Percentiles rank a stretch among this genome's conserved stretches.
phyloP scores from a whole-genome alignment of 2,113 vertebrate genomes.

The Apteryx mantelli region DNA sequence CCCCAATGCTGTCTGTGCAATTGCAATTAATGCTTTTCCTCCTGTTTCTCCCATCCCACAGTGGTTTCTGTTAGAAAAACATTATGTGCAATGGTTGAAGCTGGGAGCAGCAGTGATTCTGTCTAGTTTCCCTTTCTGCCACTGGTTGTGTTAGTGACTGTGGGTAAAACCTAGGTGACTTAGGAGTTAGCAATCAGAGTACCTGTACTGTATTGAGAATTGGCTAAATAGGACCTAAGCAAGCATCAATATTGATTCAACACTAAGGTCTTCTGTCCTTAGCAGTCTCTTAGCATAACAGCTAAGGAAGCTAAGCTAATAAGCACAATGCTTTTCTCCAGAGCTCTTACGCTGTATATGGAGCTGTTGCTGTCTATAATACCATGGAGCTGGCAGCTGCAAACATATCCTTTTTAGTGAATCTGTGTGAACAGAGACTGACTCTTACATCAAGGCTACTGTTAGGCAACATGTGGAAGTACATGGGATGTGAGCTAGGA shows the following conservation, averaged over 20 bases:
- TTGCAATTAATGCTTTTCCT: background rate
- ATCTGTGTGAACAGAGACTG: background rate
- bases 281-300: background rate
- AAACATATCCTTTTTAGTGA: background rate
- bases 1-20: background rate
- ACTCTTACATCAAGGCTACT: background rate
- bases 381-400: background rate
- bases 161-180: background rate
- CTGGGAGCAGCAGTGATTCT: background rate
- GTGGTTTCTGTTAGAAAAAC: background rate
- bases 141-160: background rate
- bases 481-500: background rate
- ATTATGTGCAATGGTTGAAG: background rate
- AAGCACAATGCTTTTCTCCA: background rate
- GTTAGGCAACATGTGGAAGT: background rate
- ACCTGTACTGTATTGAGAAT: accelerated
- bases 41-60: background rate
- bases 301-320: background rate
- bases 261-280: background rate
- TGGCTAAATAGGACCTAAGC: background rate
- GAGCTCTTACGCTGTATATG: background rate
- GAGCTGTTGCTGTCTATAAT: background rate
- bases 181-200: background rate
- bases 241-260: background rate
- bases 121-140: background rate